phyloP scores from a whole-genome alignment of 2,888 invertebrate species.

The Scaptomyza tumidula region DNA sequence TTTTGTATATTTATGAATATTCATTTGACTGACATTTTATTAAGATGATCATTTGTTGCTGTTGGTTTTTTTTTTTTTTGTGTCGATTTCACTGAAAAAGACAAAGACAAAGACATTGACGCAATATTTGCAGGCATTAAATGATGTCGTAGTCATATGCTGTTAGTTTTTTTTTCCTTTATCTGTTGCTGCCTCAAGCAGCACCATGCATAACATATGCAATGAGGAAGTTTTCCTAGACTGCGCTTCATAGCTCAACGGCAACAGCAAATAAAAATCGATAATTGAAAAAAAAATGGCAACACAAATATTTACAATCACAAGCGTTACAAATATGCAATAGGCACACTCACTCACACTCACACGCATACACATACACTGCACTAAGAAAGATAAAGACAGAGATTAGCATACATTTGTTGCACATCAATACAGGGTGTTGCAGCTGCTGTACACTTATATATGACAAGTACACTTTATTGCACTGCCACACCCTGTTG shows the following conservation, averaged over 20 bases:
- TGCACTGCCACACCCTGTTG: conserved; percentile 15
- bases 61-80: conserved; percentile 19
- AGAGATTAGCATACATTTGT: conserved; percentile 56
- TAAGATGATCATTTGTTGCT: conserved; percentile 2
- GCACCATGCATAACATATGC: conserved; percentile 42
- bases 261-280: conserved; percentile 66
- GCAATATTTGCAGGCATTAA: conserved; percentile 34
- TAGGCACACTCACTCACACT: conserved; percentile 24
- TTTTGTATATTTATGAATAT: conserved; percentile 45
- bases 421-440: conserved; percentile 19
- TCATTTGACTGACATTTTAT: conserved; percentile 57
- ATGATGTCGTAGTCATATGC: conserved; percentile 23
- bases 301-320: conserved; percentile 67
- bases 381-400: background rate
- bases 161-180: background rate
- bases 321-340: conserved; percentile 46
- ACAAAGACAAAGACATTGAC: conserved; percentile 4
- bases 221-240: conserved; percentile 67
- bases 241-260: conserved; percentile 47
- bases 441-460: background rate
- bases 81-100: conserved; percentile 44
- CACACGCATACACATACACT: conserved; percentile 24
- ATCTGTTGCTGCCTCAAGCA: conserved; percentile 12
- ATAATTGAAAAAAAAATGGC: conserved; percentile 71
- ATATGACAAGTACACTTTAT: background rate